Evolutionary conservation across 2,797 vertebrate genomes (phyloP), one percentile per base, ranked within the genome.

Genomic region (Myotis vivesi): DNA sequence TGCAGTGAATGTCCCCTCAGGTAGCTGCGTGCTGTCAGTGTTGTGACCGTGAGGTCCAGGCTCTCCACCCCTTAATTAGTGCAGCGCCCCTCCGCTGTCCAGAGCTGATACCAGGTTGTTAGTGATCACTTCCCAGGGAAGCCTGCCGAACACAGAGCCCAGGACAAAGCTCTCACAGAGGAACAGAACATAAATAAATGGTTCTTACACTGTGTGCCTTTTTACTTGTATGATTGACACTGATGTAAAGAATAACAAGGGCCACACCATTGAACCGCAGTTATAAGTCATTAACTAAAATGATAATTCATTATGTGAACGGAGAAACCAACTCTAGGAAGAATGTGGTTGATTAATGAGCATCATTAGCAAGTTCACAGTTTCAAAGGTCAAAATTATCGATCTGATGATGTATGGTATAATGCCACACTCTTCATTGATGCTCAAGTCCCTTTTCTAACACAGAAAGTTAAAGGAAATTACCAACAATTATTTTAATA

Each of bases 321-420:
- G 4, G 17, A 69, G 77, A 91, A 59, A 36, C 68, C 33, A 71
- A 49, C 36, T 69, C 28, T 1, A 17, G n/a, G 23, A 64, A 94
- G 51, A 94, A 94, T 57, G 33, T 3, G 0, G 38, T 41, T 94
- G 94, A 97, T 96, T 91, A 94, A 92, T 82, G 77, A 82, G 73
- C 62, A 41, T 73, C 38, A 62, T 95, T 91, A 95, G 57, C 68
- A 89, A 87, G 80, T 82, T 94, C 91, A 84, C 19, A 41, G 72
- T 90, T 90, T 44, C 89, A 90, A 66, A 93, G 93, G 87, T 95
- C 89, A 90, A 5, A 93, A 88, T 90, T 91, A 28, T 22, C 83
- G 62, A 80, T 88, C 85, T 68, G 87, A 72, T 90, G 83, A 41
- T 71, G 41, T 88, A 8, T 44, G 25, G 53, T 88, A 4, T 36